Evolutionary conservation across 2,113 vertebrate species (phyloP).

Genomic region (Prietella phreatophila): DNA sequence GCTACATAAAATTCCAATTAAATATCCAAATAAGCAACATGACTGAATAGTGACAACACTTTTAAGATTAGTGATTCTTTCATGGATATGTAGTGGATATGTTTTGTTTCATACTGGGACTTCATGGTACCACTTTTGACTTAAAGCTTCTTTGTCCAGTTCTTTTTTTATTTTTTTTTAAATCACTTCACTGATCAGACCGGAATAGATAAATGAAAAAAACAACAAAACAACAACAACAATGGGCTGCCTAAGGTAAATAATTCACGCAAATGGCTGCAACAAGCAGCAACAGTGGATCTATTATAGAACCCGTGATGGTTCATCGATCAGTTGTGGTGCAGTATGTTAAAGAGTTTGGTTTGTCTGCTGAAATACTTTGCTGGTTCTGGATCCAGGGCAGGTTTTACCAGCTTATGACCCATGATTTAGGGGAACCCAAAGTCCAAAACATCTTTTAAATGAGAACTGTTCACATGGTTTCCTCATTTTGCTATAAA

Average conservation of each 20-base stretch:
- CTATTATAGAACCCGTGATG: background rate
- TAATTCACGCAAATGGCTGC: background rate
- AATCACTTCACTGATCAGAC: background rate
- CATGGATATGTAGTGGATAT: background rate
- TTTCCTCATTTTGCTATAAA: background rate
- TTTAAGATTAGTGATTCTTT: background rate
- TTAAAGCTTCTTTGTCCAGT: background rate
- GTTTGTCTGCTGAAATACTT: background rate
- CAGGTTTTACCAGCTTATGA: background rate
- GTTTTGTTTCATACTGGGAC: background rate
- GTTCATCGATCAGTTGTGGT: background rate
- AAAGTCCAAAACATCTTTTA: background rate
- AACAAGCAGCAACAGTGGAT: background rate
- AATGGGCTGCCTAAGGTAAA: background rate
- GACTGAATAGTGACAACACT: background rate
- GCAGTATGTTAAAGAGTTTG: background rate
- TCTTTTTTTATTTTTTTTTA: background rate
- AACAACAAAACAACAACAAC: background rate
- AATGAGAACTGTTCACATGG: background rate
- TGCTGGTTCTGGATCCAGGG: background rate
- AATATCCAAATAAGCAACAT: background rate
- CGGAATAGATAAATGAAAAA: background rate
- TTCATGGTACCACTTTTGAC: background rate
- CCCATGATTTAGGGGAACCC: background rate
- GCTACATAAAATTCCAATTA: background rate